These are phyloP conservation scores for Macropus fuliginosus DNA, from an alignment of 2,797 vertebrate genomes.

Conservation along the genomic window DNA sequence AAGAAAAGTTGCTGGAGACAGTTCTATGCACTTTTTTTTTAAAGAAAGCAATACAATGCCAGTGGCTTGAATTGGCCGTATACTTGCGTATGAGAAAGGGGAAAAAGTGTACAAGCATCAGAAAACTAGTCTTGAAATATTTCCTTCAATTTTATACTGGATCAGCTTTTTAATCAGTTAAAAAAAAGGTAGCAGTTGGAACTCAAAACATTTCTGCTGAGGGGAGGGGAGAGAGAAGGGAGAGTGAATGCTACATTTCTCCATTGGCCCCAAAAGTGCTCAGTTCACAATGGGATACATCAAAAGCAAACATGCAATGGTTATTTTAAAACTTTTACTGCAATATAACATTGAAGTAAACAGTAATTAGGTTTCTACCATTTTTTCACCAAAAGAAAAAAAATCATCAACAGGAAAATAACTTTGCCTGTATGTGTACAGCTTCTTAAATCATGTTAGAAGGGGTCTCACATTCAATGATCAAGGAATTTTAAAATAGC, in stretches of 20 bases:
- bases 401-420: conserved; percentile 81
- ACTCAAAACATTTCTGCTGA: conserved; percentile 75
- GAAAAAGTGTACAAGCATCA: conserved; percentile 79
- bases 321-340: conserved; percentile 88
- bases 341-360: conserved; percentile 86
- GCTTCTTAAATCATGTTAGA: conserved; percentile 82
- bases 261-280: conserved; percentile 84
- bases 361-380: conserved; percentile 85
- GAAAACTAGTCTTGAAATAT: conserved; percentile 78
- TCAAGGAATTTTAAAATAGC: conserved; percentile 83
- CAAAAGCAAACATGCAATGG: conserved; percentile 87
- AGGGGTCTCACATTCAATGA: conserved; percentile 81
- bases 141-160: conserved; percentile 71
- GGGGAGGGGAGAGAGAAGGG: conserved; percentile 67
- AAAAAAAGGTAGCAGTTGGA: conserved; percentile 72
- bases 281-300: conserved; percentile 83
- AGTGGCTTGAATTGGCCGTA: conserved; percentile 71
- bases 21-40: conserved; percentile 54
- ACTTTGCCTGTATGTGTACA: conserved; percentile 79
- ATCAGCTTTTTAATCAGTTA: conserved; percentile 69
- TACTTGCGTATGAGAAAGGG: conserved; percentile 71
- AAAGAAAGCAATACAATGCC: conserved; percentile 76
- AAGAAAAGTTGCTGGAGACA: conserved; percentile 59
- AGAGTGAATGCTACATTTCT: conserved; percentile 79
- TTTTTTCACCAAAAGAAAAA: conserved; percentile 77